phyloP scores from a whole-genome alignment of 2,888 invertebrate genomes.

The Synanthedon andrenaeformis region DNA sequence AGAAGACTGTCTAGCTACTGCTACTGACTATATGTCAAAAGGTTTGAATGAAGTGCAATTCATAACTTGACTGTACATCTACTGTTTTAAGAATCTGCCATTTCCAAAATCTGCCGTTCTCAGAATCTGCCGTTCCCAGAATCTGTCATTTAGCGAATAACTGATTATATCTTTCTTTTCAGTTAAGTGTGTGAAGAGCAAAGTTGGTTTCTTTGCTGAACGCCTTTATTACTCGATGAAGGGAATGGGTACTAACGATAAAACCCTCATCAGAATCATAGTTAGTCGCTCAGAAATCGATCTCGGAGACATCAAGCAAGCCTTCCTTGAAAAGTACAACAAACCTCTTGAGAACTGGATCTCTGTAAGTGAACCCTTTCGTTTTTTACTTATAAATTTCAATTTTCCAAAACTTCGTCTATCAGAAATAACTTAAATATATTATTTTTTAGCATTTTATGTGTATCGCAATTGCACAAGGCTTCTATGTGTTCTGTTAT shows the following conservation, averaged over 20 bases:
- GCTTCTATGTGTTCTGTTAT: neutral
- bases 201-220: constrained; percentile 92
- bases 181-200: constrained; percentile 91
- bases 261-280: constrained; percentile 90
- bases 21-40: no score
- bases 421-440: neutral
- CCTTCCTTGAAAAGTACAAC: constrained; percentile 85
- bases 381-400: neutral
- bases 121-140: no score
- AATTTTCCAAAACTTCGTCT: neutral
- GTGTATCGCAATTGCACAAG: neutral
- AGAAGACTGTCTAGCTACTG: no score
- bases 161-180: constrained; percentile 5
- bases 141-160: no score
- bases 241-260: constrained; percentile 90
- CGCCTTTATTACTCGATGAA: constrained; percentile 91
- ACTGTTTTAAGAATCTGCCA: no score
- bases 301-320: constrained; percentile 91
- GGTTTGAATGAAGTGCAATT: no score
- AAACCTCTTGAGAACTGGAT: constrained; percentile 89
- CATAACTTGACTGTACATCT: no score
- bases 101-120: no score
- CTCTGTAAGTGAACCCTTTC: constrained; percentile 73
- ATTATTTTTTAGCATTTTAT: neutral
- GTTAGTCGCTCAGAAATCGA: constrained; percentile 94